Percentiles rank a stretch among this genome's conserved stretches.
Evolutionary conservation across 2,797 vertebrate genomes (phyloP).

Genomic region (Tarsius wallacei): DNA sequence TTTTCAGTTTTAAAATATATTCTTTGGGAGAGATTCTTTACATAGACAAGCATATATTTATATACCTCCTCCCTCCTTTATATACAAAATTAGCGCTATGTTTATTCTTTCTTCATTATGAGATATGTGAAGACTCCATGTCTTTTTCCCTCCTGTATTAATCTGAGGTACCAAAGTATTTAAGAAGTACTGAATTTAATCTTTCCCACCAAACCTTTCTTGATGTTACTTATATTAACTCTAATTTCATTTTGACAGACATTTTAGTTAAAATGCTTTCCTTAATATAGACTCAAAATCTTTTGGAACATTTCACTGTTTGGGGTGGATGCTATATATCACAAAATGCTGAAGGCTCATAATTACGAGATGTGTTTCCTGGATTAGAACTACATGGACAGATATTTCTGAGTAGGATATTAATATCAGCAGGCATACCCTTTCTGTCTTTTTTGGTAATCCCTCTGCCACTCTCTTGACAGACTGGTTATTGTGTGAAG

Average conservation of each 20-base stretch:
- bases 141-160: constrained; percentile 12
- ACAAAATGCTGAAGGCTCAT: constrained; percentile 1
- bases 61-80: background rate
- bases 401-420: background rate
- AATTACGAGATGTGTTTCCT: constrained; percentile 2
- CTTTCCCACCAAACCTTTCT: background rate
- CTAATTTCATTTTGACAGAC: constrained; percentile 21
- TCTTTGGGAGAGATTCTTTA: background rate
- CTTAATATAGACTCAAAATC: constrained; percentile 24
- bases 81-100: background rate
- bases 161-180: background rate
- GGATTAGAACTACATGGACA: background rate
- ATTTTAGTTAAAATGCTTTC: constrained; percentile 52
- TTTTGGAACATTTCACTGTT: constrained; percentile 43
- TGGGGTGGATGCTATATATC: background rate
- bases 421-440: background rate
- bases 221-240: constrained; percentile 29
- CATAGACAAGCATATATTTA: background rate
- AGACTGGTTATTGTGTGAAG: background rate
- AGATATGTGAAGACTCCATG: background rate
- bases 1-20: background rate
- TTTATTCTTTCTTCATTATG: constrained; percentile 24
- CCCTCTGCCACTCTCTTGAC: background rate
- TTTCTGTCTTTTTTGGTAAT: background rate
- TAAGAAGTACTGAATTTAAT: constrained; percentile 41